Evolutionary conservation across 1,140 invertebrate species (phyloP).

Genomic region (Grapholita molesta): DNA sequence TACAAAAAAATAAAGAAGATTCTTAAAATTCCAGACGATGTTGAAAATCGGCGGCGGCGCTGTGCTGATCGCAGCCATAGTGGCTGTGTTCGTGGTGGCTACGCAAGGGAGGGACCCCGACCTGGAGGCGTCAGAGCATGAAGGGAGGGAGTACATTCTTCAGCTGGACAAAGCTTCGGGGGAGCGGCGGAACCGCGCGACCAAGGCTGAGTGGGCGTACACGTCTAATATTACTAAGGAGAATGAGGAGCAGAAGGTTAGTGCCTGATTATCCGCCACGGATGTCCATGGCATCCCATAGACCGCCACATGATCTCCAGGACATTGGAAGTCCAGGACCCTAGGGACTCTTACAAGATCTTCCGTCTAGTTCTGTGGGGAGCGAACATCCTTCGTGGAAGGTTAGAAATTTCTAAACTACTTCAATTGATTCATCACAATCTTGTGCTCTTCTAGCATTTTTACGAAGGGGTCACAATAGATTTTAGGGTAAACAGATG

Average conservation of each 20-base stretch:
- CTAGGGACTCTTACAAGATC: too few species aligned
- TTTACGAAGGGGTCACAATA: too few species aligned
- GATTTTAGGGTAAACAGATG: too few species aligned
- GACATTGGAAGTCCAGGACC: too few species aligned
- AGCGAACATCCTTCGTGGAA: too few species aligned
- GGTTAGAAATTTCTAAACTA: too few species aligned
- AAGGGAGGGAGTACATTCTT: slow-evolving; percentile 80
- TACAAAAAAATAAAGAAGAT: background rate
- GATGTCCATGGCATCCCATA: too few species aligned
- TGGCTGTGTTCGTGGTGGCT: slow-evolving; percentile 68
- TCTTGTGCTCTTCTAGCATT: too few species aligned
- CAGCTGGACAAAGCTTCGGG: slow-evolving; percentile 79
- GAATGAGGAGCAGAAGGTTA: slow-evolving; percentile 81
- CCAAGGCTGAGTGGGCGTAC: slow-evolving; percentile 83
- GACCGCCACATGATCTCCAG: too few species aligned
- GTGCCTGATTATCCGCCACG: slow-evolving; percentile 22
- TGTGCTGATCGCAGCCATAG: slow-evolving; percentile 59
- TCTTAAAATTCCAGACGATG: slow-evolving; percentile 58
- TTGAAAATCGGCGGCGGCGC: slow-evolving; percentile 68
- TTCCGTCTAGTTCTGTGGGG: too few species aligned
- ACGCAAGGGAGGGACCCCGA: slow-evolving; percentile 73
- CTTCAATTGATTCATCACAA: too few species aligned
- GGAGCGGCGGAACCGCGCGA: slow-evolving; percentile 77
- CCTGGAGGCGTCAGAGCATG: slow-evolving; percentile 79
- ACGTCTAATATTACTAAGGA: slow-evolving; percentile 86